phyloP scores from a whole-genome alignment of 2,113 vertebrate species.

The Petrocephalus microphthalmus region DNA sequence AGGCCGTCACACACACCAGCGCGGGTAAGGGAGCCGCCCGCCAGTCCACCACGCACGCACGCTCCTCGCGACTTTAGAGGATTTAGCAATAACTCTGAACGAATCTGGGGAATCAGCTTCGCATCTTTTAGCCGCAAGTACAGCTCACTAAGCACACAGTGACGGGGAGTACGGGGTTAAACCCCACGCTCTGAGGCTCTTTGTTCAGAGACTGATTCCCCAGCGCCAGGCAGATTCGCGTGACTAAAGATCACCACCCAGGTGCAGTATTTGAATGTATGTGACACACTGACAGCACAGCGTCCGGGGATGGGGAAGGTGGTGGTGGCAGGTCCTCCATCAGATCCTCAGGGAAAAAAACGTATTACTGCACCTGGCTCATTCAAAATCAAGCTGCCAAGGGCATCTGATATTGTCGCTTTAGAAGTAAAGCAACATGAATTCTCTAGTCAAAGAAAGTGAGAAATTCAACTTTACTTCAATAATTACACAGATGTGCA shows the following conservation, averaged over 20 bases:
- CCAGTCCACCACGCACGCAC: too few relatives aligned
- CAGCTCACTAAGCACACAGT: not conserved
- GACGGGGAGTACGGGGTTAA: not conserved
- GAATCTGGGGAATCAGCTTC: not conserved
- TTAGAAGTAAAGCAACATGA: not conserved
- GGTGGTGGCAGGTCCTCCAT: not conserved
- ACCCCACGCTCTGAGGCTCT: not conserved
- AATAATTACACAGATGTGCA: not conserved
- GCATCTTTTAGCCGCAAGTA: not conserved
- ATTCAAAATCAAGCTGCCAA: not conserved
- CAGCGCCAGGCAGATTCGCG: not conserved
- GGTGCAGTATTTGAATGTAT: not conserved
- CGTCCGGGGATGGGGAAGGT: not conserved
- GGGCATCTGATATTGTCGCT: not conserved
- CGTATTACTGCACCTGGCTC: not conserved
- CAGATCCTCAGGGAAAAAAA: not conserved
- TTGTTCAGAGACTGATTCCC: not conserved
- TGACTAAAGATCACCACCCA: not conserved
- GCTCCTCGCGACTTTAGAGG: too few relatives aligned
- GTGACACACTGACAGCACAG: not conserved
- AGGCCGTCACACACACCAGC: conserved; percentile 78
- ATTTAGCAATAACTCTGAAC: not conserved
- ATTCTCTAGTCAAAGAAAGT: not conserved
- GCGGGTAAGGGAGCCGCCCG: conserved; percentile 71
- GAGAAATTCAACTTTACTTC: not conserved